Evolutionary conservation across 2,113 vertebrate species (phyloP).

Genomic region (Sceloporus tristichus): DNA sequence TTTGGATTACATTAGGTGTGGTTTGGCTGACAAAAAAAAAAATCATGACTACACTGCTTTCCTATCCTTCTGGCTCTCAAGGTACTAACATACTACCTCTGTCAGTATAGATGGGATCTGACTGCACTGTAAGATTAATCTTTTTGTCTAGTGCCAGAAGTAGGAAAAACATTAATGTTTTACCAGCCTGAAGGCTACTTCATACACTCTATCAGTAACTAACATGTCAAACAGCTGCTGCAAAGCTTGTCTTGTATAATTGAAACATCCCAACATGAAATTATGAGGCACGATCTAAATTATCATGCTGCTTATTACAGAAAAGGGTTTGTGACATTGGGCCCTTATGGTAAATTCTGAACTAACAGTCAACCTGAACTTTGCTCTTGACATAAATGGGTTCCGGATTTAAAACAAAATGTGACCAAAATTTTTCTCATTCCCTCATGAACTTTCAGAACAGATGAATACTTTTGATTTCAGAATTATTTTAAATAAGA

Average conservation of each 20-base stretch:
- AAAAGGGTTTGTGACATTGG: constrained; percentile 52
- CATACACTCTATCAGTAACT: constrained; percentile 7
- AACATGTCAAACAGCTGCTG: constrained; percentile 35
- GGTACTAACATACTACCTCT: constrained; percentile 63
- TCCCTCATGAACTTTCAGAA: constrained; percentile 45
- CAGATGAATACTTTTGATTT: constrained; percentile 56
- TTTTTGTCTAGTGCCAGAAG: constrained; percentile 26
- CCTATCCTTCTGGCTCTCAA: constrained; percentile 53
- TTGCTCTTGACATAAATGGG: background rate
- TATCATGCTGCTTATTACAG: background rate
- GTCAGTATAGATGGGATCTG: constrained; percentile 45
- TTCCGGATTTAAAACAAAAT: constrained; percentile 35
- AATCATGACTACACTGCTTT: constrained; percentile 64
- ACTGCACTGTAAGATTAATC: constrained; percentile 47
- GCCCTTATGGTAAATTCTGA: constrained; percentile 39
- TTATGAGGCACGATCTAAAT: background rate
- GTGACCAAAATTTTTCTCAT: constrained; percentile 55
- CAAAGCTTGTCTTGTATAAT: constrained; percentile 24
- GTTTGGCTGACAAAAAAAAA: constrained; percentile 69
- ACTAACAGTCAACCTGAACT: background rate
- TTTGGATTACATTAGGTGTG: constrained; percentile 29
- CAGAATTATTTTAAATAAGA: constrained; percentile 65
- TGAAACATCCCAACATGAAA: background rate
- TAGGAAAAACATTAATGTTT: background rate
- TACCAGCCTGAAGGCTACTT: background rate